Conservation (phyloP, 1,140 invertebrate genomes). For the Aradophagus sp. region DNA sequence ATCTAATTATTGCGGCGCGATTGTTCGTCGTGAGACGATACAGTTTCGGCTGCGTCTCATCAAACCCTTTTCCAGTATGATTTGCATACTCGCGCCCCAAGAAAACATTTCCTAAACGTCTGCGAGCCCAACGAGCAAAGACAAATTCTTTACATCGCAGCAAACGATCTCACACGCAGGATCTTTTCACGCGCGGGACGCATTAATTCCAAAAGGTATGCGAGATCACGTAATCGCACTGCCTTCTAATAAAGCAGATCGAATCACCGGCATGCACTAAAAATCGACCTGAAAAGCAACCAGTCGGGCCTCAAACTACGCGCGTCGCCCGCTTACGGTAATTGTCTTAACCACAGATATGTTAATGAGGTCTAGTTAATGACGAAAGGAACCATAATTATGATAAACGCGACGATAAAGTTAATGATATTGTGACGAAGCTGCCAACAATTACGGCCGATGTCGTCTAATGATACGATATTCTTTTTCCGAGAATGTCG, state of each 20-base stretch:
- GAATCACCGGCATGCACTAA: conserved; percentile 49
- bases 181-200: conserved; percentile 54
- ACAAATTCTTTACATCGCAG: conserved; percentile 57
- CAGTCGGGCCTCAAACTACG: conserved; percentile 32
- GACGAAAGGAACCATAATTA: conserved; percentile 35
- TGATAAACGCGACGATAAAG: conserved; percentile 38
- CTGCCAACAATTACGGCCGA: conserved; percentile 19
- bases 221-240: conserved; percentile 64
- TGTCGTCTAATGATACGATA: conserved; percentile 22
- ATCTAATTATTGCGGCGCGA: conserved; percentile 45
- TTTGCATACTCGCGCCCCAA: conserved; percentile 66
- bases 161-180: conserved; percentile 39
- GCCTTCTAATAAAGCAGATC: conserved; percentile 56
- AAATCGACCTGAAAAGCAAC: conserved; percentile 18
- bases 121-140: conserved; percentile 56
- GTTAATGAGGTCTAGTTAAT: conserved; percentile 42
- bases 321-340: conserved; percentile 7
- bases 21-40: conserved; percentile 23
- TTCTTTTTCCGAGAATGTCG: too few relatives aligned
- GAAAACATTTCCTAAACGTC: conserved; percentile 57
- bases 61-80: conserved; percentile 35
- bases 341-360: conserved; percentile 42
- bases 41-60: conserved; percentile 29
- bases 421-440: conserved; percentile 44
- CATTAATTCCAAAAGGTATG: conserved; percentile 63